Evolutionary conservation across 53 echinoderm and acorn worm species (phyloP).

Genomic region (Astropecten irregularis): DNA sequence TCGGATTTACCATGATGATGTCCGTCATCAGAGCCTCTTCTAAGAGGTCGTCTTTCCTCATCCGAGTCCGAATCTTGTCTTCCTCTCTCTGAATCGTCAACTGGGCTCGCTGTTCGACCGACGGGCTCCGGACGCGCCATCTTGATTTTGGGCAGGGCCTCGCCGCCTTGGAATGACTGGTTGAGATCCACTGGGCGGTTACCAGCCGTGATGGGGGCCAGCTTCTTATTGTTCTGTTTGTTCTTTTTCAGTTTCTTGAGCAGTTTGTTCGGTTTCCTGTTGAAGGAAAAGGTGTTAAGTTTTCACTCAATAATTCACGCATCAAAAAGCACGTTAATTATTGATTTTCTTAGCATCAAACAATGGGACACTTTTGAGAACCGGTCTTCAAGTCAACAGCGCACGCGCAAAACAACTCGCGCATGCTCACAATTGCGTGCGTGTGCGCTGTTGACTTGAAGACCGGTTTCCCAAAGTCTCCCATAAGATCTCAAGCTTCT

Average conservation of each 20-base stretch:
- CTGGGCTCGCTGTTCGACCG: slow-evolving; percentile 59
- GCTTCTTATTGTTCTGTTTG: slow-evolving; percentile 69
- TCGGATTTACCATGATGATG: background rate
- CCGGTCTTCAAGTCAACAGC: no score
- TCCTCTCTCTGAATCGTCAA: slow-evolving; percentile 33
- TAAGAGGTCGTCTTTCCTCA: slow-evolving; percentile 28
- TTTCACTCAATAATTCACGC: no score
- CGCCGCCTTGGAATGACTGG: slow-evolving; percentile 13
- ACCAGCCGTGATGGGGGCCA: slow-evolving; percentile 55
- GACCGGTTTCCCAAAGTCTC: no score
- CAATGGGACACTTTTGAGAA: no score
- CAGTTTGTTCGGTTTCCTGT: slow-evolving; percentile 43
- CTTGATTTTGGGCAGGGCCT: slow-evolving; percentile 57
- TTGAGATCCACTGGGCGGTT: slow-evolving; percentile 34
- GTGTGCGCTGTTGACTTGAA: no score
- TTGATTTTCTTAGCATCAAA: no score
- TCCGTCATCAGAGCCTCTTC: background rate
- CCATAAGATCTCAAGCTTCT: no score
- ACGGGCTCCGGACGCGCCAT: slow-evolving; percentile 68
- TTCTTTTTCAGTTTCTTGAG: slow-evolving; percentile 35
- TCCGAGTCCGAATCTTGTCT: slow-evolving; percentile 41
- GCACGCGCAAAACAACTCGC: no score
- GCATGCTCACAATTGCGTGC: no score
- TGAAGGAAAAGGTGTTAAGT: no score
- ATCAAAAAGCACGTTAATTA: no score